phyloP scores from a whole-genome alignment of 2,797 vertebrate species.

The Pseudochaenichthys georgianus region DNA sequence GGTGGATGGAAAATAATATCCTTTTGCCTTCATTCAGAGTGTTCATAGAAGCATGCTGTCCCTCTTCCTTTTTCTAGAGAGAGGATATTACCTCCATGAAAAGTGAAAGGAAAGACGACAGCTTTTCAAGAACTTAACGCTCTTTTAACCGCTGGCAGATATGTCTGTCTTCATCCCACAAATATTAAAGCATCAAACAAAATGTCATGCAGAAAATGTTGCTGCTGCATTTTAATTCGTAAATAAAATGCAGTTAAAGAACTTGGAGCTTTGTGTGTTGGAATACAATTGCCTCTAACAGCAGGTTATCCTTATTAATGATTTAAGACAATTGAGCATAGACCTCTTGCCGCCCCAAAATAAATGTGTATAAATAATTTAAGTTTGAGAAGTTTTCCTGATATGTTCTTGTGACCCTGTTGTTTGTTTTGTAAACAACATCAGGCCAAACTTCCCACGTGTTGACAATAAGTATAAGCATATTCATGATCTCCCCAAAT shows the following conservation, averaged over 20 bases:
- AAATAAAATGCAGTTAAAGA: neutral
- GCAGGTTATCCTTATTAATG: neutral
- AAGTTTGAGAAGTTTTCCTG: neutral
- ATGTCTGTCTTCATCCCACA: slow-evolving; percentile 4
- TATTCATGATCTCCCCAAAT: neutral
- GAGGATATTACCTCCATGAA: slow-evolving; percentile 33
- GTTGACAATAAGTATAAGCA: neutral
- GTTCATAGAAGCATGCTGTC: slow-evolving; percentile 32
- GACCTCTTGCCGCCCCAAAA: neutral
- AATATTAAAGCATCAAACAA: slow-evolving; percentile 2
- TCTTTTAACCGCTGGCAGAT: slow-evolving; percentile 19
- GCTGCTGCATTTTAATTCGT: neutral
- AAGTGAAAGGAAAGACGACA: slow-evolving; percentile 26
- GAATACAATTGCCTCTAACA: slow-evolving; percentile 1
- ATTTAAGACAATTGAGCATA: neutral
- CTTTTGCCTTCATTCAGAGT: slow-evolving; percentile 41
- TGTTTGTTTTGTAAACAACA: neutral
- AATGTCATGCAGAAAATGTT: neutral
- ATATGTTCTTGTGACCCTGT: neutral
- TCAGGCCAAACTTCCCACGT: neutral
- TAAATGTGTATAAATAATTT: too few species aligned
- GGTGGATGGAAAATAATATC: slow-evolving; percentile 49
- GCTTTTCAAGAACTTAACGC: slow-evolving; percentile 11
- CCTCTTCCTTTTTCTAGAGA: slow-evolving; percentile 29
- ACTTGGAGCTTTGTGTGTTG: neutral